Evolutionary conservation across 2,797 vertebrate genomes (phyloP), one percentile per base, ranked within the genome.

Genomic region (Myripristis murdjan): DNA sequence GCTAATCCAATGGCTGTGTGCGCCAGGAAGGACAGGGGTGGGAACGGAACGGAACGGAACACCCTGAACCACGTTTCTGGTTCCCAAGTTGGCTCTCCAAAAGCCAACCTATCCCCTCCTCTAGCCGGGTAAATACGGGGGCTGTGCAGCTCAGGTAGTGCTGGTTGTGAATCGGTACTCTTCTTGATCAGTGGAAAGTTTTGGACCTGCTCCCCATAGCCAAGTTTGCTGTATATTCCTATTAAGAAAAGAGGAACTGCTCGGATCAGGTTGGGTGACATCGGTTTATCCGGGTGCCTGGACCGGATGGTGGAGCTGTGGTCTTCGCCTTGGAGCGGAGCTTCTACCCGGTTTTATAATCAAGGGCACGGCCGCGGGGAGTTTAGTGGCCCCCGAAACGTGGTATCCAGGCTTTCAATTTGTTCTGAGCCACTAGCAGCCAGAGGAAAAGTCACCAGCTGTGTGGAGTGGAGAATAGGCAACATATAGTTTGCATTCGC

Each of bases 1-100:
- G 93, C 92, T 94, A 92, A 94, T 94, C 92, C 93, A 94, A 85
- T 93, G 91, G 88, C 89, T 90, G 92, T 89, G 90, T 93, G 91
- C 89, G 90, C 87, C 89, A 88, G 81, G 82, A 90, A 90, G 90
- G 85, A 88, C 87, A 85, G 90, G 91, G 92, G 90, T 90, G 92
- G 92, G 87, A 90, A 70, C 87, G 61, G 75, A 73, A 48, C 83
- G 63, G 80, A 81, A 81, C 89, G 73, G 82, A 87, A 85, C 89
- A 86, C 81, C 78, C 75, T 70, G 77, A 85, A 92, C 89, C 93
- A 84, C 91, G 88, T 90, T 90, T 87, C 65, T 75, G 75, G 75
- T 83, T 58, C 75, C 71, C 57, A 90, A 89, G 74, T 88, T 89
- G 74, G 84, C 64, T 37, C 37, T 24, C 35, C 28, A 47, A 16